Base-by-base conservation (phyloP, 2,888 invertebrate species). In the Lasioglossum figueresi region DNA sequence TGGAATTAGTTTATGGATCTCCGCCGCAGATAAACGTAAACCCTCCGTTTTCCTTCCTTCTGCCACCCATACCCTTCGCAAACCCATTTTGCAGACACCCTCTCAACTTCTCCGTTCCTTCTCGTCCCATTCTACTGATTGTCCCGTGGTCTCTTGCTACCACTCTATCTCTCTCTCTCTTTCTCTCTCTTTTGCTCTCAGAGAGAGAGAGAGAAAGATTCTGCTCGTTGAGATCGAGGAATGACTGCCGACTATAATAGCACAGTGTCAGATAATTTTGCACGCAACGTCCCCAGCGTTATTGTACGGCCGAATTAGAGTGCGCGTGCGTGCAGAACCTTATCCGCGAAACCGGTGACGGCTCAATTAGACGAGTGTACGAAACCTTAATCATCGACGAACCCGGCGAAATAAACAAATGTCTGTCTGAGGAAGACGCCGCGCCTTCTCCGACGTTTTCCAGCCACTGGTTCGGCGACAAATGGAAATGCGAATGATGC, bases 1-100 rank as follows among this genome's bases (percentile, higher is more conserved):
- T 91, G 89, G 89, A 91, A 91, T 91, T 91, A 90, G 90, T 91
- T 91, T 90, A 91, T 88, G 89, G 89, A 87, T 88, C 87, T 80
- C 80, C 48, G 70, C 82, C 79, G 79, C 77, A 83, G 90, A 91
- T 91, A 91, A 89, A 85, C 84, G 79, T 81, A 83, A 90, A 86
- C 80, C 72, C 81, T 79, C 68, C 71, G 72, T 79, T 86, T 80
- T 84, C 74, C 87, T 76, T 73, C 37, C 56, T 56, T 79, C 79
- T 79, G n/a, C 23, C 27, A 1, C 14, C 66, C n/a, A 8, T 23
- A 34, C 52, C 63, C 48, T 56, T 31, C 63, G 59, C 70, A 66
- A 31, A 31, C 68, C 34, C 59, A 81, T 74, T 86, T 68, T 66
- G 63, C 80, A 63, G 16, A 63, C 78, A 72, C 31, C 23, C 79